Base-by-base conservation (phyloP, 2,797 vertebrate species). In the Arremon aurantiirostris region DNA sequence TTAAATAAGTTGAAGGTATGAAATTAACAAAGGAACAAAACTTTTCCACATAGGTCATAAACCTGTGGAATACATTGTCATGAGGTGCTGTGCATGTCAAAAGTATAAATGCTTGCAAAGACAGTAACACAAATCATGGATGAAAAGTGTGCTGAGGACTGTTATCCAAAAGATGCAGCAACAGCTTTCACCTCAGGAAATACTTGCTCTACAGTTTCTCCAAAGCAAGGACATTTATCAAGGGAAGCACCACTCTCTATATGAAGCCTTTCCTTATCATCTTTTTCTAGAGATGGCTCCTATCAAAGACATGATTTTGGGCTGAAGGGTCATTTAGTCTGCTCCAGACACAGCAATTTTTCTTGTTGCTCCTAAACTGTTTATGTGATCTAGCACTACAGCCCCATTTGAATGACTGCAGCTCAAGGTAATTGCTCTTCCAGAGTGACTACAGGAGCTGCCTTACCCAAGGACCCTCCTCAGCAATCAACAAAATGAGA, bases 261-360 rank as follows among this genome's bases (percentile, higher is more conserved):
- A 60, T 46, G 30, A 77, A 87, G 32, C 20, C 23, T 90, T 71
- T 85, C 34, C 42, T 93, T 78, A 69, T 35, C 18, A 85, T 37
- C 14, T 92, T 92, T 89, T 90, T 61, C 75, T 94, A 80, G 91
- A 94, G 39, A 59, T 39, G 44, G 21, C 12, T 91, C 34, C 50
- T 85, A 46, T 72, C 56, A 89, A 79, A 92, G 70, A 60, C 64
- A 82, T 24, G 64, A 92, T 84, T 90, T 63, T 70, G 63, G 5
- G 21, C 14, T 90, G 86, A 96, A 92, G 55, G 30, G 11, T 71
- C 47, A 56, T 95, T 95, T 93, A 92, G 37, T 76, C 17, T 92
- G 11, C 34, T 82, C 66, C 47, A 82, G 60, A 66, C 23, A 61
- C 4, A 41, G 50, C 9, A 26, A 59, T 90, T 76, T 79, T 91